Base-by-base conservation (phyloP, 2,888 invertebrate species). In the Cephalotes varians region DNA sequence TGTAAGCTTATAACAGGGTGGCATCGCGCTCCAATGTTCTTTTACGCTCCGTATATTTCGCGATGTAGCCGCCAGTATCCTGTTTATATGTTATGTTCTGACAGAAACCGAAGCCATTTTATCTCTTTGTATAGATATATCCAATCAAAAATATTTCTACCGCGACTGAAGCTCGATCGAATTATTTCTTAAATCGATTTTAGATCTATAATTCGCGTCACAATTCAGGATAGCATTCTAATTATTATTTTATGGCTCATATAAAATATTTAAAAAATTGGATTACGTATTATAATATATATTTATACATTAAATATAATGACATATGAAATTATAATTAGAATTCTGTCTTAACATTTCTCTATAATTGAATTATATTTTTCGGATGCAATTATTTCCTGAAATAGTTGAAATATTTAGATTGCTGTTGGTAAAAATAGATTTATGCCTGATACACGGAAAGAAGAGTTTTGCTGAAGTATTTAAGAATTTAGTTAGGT, bases 1-100 rank as follows among this genome's bases (percentile, higher is more conserved):
- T 58, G 25, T 81, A 77, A 87, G 85, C 74, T 83, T 80, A 80
- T 77, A 71, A 83, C 65, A 77, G 81, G 83, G 65, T 56, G 74
- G 54, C 65, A 67, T 62, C 44, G 81, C 72, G n/a, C 10, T 15
- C 40, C 10, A 21, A 76, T 34, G 49, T 64, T 60, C 69, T 69
- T 73, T 28, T 54, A 47, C 12, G 15, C 56, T 40, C 25, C n/a
- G 37, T 72, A 47, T 72, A 44, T 47, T 58, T 69, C 25, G 28
- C 18, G 7, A 15, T 21, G 34, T n/a, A 49, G 47, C 64, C 77
- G 37, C 56, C 65, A 44, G 54, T 34, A 47, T 49, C 40, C 51
- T 47, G 62, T 80, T 80, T 56, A 74, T 65, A 21, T 25, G 47
- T 74, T 40, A 60, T 54, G 49, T 54, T 44, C 34, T 60, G 18